Conservation (phyloP, 1,140 invertebrate species). For the Pentalonia nigronervosa region DNA sequence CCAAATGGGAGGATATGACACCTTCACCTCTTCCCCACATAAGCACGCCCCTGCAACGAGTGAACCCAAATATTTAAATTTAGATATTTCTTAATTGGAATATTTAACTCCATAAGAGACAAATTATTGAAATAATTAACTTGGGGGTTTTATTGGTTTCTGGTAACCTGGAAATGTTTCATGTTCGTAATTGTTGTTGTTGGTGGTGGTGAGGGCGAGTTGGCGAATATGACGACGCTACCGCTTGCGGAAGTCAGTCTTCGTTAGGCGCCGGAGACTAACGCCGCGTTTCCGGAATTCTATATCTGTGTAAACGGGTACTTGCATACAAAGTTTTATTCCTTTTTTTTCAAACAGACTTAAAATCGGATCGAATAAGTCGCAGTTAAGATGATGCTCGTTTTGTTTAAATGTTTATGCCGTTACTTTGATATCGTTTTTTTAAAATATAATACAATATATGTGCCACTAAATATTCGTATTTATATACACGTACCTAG, state of each 20-base stretch:
- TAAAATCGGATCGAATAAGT: no score
- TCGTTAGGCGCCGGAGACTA: background rate
- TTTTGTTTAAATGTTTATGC: background rate
- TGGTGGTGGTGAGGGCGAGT: no score
- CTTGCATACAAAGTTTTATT: background rate
- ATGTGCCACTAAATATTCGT: no score
- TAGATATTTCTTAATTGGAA: background rate
- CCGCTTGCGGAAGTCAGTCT: background rate
- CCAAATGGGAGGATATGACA: no score
- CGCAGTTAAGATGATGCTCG: background rate
- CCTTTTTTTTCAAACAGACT: background rate
- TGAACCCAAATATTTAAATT: background rate
- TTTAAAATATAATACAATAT: background rate
- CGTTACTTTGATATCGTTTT: no score
- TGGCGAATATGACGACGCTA: background rate
- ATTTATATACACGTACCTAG: no score
- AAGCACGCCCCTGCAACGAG: no score
- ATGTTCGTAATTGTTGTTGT: background rate
- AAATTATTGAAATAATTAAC: background rate
- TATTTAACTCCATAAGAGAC: background rate
- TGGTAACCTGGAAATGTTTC: background rate
- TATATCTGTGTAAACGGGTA: background rate
- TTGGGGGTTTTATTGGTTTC: background rate
- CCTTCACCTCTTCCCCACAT: no score
- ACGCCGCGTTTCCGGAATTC: no score